Percentiles rank a stretch among this genome's conserved stretches.
phyloP scores from a whole-genome alignment of 1,140 invertebrate genomes.

The Tetramorium parvispinum region DNA sequence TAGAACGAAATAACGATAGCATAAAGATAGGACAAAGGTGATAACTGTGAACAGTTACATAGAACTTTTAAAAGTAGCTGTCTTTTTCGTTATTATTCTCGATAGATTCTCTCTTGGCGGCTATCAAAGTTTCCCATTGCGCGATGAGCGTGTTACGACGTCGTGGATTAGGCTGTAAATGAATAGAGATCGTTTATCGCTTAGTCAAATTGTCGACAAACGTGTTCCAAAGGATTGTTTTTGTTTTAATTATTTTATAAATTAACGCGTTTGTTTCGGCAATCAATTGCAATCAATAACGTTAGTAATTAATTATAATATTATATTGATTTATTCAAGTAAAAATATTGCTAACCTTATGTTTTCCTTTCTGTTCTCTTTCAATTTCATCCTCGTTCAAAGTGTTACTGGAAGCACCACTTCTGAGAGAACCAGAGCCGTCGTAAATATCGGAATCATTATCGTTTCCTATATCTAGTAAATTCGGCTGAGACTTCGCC shows the following conservation, averaged over 20 bases:
- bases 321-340: background rate
- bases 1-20: background rate
- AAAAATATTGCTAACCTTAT: slow-evolving; percentile 72
- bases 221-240: background rate
- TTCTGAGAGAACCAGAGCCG: slow-evolving; percentile 77
- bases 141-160: slow-evolving; percentile 85
- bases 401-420: slow-evolving; percentile 79
- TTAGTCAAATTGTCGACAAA: background rate
- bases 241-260: background rate
- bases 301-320: background rate
- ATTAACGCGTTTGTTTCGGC: background rate
- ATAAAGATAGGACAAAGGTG: slow-evolving; percentile 21
- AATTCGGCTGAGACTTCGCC: slow-evolving; percentile 85
- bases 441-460: slow-evolving; percentile 81
- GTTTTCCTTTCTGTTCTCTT: slow-evolving; percentile 76
- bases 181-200: background rate
- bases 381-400: slow-evolving; percentile 80
- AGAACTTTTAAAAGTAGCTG: slow-evolving; percentile 71
- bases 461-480: slow-evolving; percentile 81
- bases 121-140: slow-evolving; percentile 86
- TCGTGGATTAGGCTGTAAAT: slow-evolving; percentile 79
- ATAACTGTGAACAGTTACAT: background rate
- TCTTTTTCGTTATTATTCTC: slow-evolving; percentile 79
- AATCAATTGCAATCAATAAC: background rate
- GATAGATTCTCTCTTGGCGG: slow-evolving; percentile 80